These are phyloP conservation scores for Brachycybe producta DNA, from an alignment of 2,888 invertebrate genomes.

Conservation along the genomic window DNA sequence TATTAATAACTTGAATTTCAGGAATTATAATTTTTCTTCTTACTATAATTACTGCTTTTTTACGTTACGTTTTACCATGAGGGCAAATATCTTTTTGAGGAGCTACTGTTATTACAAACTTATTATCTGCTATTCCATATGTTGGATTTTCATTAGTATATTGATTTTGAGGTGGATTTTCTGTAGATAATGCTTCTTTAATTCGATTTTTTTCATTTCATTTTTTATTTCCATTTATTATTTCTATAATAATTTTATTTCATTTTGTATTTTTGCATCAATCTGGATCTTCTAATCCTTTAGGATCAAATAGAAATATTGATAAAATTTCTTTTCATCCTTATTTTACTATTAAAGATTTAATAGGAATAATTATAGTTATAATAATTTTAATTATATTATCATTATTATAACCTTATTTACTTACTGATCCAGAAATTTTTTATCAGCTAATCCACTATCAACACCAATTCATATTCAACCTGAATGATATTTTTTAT, in stretches of 20 bases:
- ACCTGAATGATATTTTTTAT: slow-evolving; percentile 74
- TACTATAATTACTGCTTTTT: slow-evolving; percentile 57
- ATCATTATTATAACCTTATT: slow-evolving; percentile 43
- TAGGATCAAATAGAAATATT: too few relatives aligned
- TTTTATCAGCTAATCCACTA: slow-evolving; percentile 53
- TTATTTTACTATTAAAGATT: slow-evolving; percentile 52
- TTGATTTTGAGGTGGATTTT: slow-evolving; percentile 65
- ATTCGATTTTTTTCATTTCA: slow-evolving; percentile 66
- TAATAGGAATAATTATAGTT: slow-evolving; percentile 47
- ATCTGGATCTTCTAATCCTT: too few relatives aligned
- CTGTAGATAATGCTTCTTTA: slow-evolving; percentile 56
- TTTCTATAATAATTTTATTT: slow-evolving; percentile 56
- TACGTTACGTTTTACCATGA: slow-evolving; percentile 64
- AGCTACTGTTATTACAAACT: slow-evolving; percentile 63
- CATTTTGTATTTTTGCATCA: slow-evolving; percentile 54
- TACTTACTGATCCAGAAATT: slow-evolving; percentile 58
- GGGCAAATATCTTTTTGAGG: slow-evolving; percentile 73
- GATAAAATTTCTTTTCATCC: too few relatives aligned
- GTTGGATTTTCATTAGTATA: slow-evolving; percentile 48
- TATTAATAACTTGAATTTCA: slow-evolving; percentile 48
- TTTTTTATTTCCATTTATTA: too few relatives aligned
- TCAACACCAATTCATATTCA: slow-evolving; percentile 61
- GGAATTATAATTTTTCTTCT: slow-evolving; percentile 53
- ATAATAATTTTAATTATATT: slow-evolving; percentile 42
- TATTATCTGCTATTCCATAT: slow-evolving; percentile 57